These are phyloP conservation scores for Drosophila testacea DNA, from an alignment of 2,888 invertebrate genomes.

Conservation along the genomic window DNA sequence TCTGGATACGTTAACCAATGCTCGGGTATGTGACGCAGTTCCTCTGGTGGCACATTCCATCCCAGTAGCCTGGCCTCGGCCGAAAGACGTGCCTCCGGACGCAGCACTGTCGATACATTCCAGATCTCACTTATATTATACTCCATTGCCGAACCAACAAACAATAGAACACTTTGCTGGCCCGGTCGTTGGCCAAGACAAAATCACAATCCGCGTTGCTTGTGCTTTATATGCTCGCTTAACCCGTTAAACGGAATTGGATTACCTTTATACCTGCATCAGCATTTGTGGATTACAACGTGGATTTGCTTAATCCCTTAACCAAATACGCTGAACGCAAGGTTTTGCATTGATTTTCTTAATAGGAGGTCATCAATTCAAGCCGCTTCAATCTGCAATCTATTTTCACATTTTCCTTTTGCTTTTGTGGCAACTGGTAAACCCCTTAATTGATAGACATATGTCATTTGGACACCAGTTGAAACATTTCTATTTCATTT, in stretches of 20 bases:
- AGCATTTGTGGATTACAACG: slow-evolving; percentile 50
- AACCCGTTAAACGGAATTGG: slow-evolving; percentile 50
- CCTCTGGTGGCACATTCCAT: slow-evolving; percentile 92
- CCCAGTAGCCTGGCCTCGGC: slow-evolving; percentile 87
- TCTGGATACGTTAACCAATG: slow-evolving; percentile 93
- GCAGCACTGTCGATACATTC: slow-evolving; percentile 78
- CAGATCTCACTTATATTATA: slow-evolving; percentile 54
- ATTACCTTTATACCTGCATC: slow-evolving; percentile 54
- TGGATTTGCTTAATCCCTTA: slow-evolving; percentile 65
- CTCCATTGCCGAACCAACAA: slow-evolving; percentile 57
- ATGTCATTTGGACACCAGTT: background rate
- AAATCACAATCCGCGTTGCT: slow-evolving; percentile 52
- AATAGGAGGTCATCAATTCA: slow-evolving; percentile 21
- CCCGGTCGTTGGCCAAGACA: slow-evolving; percentile 64
- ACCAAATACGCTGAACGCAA: slow-evolving; percentile 48
- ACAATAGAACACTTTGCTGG: slow-evolving; percentile 20
- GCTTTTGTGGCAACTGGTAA: slow-evolving; percentile 1
- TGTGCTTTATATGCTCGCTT: slow-evolving; percentile 49
- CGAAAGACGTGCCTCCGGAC: slow-evolving; percentile 76
- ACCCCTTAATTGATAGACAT: slow-evolving; percentile 22
- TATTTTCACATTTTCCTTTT: background rate
- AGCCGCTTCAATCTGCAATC: slow-evolving; percentile 16
- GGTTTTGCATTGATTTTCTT: slow-evolving; percentile 62
- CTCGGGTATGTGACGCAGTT: slow-evolving; percentile 91
- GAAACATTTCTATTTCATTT: background rate